Evolutionary conservation across 2,888 invertebrate genomes (phyloP).

Genomic region (Emesis russula): DNA sequence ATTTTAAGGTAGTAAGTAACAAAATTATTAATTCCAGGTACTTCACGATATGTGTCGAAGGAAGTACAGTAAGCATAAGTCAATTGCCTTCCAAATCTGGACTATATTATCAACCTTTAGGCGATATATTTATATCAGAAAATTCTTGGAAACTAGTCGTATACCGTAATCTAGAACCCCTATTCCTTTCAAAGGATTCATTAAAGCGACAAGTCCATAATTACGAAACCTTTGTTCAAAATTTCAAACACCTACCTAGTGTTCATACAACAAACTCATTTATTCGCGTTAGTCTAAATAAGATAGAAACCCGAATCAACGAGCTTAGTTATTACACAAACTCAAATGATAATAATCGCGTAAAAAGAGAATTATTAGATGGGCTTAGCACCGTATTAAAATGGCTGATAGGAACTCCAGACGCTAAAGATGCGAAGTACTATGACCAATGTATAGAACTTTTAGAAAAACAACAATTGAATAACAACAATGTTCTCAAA

Average conservation of each 20-base stretch:
- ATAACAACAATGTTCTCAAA: conserved; percentile 58
- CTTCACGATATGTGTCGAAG: conserved; percentile 30
- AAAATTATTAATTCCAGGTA: conserved; percentile 63
- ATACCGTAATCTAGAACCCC: conserved; percentile 63
- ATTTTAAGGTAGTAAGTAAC: not conserved
- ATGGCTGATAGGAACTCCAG: conserved; percentile 88
- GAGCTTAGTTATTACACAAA: not conserved
- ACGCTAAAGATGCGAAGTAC: conserved; percentile 86
- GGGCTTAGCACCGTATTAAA: conserved; percentile 86
- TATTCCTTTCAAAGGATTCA: conserved; percentile 80
- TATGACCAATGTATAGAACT: conserved; percentile 87
- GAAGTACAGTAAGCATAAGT: conserved; percentile 37
- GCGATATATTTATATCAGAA: conserved; percentile 62
- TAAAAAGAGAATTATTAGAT: conserved; percentile 78
- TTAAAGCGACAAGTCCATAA: conserved; percentile 64
- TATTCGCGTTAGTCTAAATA: not conserved
- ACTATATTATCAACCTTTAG: conserved; percentile 45
- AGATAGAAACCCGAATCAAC: not conserved
- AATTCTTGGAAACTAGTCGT: conserved; percentile 84
- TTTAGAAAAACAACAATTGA: conserved; percentile 85
- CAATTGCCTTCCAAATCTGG: conserved; percentile 74
- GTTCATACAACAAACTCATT: not conserved
- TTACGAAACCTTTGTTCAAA: conserved; percentile 44
- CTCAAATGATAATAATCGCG: not conserved
- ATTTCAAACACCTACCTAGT: not conserved